Conservation (phyloP, 2,888 invertebrate species). For the Frankliniella fusca region DNA sequence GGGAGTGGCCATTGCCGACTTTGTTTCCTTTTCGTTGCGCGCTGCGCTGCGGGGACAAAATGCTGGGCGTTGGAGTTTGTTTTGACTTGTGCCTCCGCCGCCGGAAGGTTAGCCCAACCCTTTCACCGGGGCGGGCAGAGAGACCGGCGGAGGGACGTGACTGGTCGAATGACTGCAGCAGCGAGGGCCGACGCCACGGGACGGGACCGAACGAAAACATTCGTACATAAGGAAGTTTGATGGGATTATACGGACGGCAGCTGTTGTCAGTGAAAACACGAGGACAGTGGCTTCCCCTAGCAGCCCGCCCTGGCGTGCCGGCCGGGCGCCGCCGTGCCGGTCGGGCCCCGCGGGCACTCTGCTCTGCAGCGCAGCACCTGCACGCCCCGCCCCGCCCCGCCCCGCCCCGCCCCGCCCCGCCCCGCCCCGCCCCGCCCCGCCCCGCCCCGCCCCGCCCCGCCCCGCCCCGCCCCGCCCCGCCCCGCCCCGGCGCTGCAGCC, state of each 20-base stretch:
- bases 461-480: background rate
- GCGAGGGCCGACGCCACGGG: too few species aligned
- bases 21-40: too few species aligned
- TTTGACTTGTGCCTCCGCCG: too few species aligned
- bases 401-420: background rate
- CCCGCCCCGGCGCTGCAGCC: background rate
- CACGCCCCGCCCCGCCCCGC: background rate
- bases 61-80: too few species aligned
- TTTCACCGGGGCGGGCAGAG: too few species aligned
- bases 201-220: conserved; percentile 9
- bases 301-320: background rate
- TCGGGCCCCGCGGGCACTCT: background rate
- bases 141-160: too few species aligned
- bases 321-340: background rate
- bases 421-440: background rate
- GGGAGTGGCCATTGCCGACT: too few species aligned
- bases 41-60: too few species aligned
- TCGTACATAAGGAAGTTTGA: conserved; percentile 13
- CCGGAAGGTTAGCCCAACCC: too few species aligned
- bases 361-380: background rate
- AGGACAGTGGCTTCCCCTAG: background rate
- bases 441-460: background rate
- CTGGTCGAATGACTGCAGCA: background rate
- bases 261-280: conserved; percentile 2
- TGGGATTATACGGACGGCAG: background rate